Base-by-base conservation (phyloP, 2,113 vertebrate species). In the Cercocebus atys region DNA sequence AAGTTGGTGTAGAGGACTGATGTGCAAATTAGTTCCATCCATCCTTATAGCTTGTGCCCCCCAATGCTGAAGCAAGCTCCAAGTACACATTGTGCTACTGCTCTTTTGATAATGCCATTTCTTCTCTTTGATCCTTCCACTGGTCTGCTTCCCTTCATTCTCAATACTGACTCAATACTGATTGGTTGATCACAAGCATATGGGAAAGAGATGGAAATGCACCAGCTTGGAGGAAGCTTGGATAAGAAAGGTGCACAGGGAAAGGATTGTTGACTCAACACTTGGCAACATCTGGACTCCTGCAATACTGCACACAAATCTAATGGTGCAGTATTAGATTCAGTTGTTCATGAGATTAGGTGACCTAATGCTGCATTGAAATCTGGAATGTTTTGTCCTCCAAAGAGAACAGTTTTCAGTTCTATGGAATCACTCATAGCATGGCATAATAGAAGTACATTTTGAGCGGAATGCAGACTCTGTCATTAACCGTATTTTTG, bases 1-100 rank as follows among this genome's bases (percentile, higher is more conserved):
- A 32, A 90, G 85, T 45, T 82, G n/a, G 32, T 38, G 8, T 23
- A 12, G 38, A 8, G 35, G 9, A 59, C 38, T 16, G 45, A 40
- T 0, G 18, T 8, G 25, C 32, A 45, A 93, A 64, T 35, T 3
- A 8, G 52, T 55, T 55, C 22, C 85, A 1, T 0, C 2, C 13
- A 32, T 32, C 66, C 40, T 72, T 9, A 8, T 0, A 14, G 55
- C 12, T 5, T 0, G 17, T 5, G 2, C 66, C 6, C 2, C 76
- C 76, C 27, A 2, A 2, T 14, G 30, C 38, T 2, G 40, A 52
- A 22, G 79, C 40, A 23, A 40, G 14, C 22, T 55, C 47, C n/a
- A 16, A 18, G 47, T 6, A 50, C 32, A 27, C 55, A 40, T 8
- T 13, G 7, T 2, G 13, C n/a, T 55, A 30, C 1, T 27, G 61